Percentiles rank a stretch among this genome's conserved stretches.
Evolutionary conservation across 2,113 vertebrate genomes (phyloP).

Genomic region (Cinclus mexicanus): DNA sequence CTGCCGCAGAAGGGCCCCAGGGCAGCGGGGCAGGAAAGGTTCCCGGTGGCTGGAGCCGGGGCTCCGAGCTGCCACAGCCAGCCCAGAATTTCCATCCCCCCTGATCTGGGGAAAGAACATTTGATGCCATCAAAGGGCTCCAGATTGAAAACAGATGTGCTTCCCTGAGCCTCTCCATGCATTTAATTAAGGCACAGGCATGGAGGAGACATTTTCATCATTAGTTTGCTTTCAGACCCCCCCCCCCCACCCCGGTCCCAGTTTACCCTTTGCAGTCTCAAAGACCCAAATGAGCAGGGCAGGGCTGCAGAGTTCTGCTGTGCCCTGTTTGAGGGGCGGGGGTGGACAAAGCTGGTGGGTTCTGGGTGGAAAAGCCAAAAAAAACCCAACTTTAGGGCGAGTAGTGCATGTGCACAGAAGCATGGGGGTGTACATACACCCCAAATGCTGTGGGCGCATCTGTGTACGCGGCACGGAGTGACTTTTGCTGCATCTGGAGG

Average conservation of each 20-base stretch:
- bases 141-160: constrained; percentile 98
- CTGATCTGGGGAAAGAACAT: constrained; percentile 94
- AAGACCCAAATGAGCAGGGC: constrained; percentile 47
- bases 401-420: accelerated
- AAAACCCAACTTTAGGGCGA: not conserved
- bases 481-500: not conserved
- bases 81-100: constrained; percentile 88
- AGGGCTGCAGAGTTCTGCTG: not conserved
- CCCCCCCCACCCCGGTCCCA: constrained; percentile 31
- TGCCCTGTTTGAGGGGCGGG: not conserved
- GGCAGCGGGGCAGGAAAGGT: not conserved
- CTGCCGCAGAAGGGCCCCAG: not conserved
- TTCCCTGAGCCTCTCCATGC: constrained; percentile 89
- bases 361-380: not conserved
- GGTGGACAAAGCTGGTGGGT: not conserved
- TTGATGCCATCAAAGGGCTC: constrained; percentile 98
- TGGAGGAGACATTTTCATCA: constrained; percentile 91
- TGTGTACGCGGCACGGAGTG: not conserved
- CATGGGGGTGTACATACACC: accelerated
- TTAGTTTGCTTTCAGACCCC: constrained; percentile 77
- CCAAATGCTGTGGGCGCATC: not conserved
- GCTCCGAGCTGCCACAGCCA: constrained; percentile 84
- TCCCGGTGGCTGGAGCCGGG: constrained; percentile 76
- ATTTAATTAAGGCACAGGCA: constrained; percentile 97
- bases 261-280: constrained; percentile 67